Evolutionary conservation across 2,888 invertebrate species (phyloP).

Genomic region (Cephus runcator): DNA sequence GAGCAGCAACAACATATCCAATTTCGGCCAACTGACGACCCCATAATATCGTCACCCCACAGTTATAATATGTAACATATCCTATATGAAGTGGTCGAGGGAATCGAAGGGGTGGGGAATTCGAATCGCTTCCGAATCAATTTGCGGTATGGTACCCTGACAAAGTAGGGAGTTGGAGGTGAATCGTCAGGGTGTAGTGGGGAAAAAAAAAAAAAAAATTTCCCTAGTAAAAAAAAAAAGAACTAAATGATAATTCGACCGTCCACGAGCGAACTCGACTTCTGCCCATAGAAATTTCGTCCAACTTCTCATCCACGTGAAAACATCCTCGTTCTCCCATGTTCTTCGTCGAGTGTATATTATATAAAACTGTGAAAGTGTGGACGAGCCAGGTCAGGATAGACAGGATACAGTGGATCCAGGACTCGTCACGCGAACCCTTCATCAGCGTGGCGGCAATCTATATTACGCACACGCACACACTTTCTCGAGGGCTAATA

Average conservation of each 20-base stretch:
- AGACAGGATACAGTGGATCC: slow-evolving; percentile 39
- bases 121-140: neutral
- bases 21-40: neutral
- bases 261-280: neutral
- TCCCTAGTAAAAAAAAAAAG: neutral
- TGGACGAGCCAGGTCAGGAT: slow-evolving; percentile 53
- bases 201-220: neutral
- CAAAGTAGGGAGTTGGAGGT: neutral
- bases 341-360: slow-evolving; percentile 7
- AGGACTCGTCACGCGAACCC: slow-evolving; percentile 63
- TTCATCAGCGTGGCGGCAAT: slow-evolving; percentile 62
- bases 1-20: neutral
- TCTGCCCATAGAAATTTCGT: neutral
- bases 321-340: neutral
- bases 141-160: neutral
- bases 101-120: neutral
- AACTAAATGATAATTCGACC: neutral
- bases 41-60: neutral
- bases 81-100: neutral
- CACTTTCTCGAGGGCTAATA: slow-evolving; percentile 20
- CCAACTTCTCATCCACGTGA: neutral
- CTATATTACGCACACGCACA: slow-evolving; percentile 52
- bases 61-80: neutral
- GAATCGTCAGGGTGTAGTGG: neutral
- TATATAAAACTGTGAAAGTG: slow-evolving; percentile 41